Percentiles rank a stretch among this genome's conserved stretches.
phyloP scores from a whole-genome alignment of 2,888 invertebrate genomes.

The Gortyna flavago region DNA sequence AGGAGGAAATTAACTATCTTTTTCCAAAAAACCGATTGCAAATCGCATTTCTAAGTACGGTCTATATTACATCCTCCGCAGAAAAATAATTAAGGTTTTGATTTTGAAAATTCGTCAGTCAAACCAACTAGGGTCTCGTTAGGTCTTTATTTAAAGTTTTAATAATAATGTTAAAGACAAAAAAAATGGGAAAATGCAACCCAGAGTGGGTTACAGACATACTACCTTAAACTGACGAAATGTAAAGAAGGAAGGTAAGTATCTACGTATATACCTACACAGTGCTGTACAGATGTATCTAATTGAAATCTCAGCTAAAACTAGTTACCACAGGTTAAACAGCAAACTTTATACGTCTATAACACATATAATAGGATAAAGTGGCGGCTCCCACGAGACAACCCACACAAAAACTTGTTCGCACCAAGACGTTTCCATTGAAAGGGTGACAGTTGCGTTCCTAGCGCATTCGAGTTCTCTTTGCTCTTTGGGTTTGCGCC shows the following conservation, averaged over 20 bases:
- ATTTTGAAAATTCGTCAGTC: neutral
- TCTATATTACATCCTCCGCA: neutral
- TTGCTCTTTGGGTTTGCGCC: conserved; percentile 54
- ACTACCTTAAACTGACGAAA: conserved; percentile 20
- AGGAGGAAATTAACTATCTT: neutral
- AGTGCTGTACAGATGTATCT: conserved; percentile 29
- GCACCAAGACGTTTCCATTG: conserved; percentile 71
- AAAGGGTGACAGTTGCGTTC: conserved; percentile 66
- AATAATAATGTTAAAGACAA: neutral
- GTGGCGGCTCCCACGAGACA: conserved; percentile 75
- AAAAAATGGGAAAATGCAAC: conserved; percentile 13
- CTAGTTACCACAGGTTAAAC: conserved; percentile 65
- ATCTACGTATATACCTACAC: neutral
- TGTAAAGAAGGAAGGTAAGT: conserved; percentile 29
- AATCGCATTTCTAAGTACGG: neutral
- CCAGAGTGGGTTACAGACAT: conserved; percentile 26
- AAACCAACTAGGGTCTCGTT: neutral
- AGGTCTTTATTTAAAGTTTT: neutral
- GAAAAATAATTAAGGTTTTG: neutral
- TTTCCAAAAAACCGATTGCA: neutral
- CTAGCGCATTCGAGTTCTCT: conserved; percentile 58
- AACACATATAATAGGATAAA: conserved; percentile 72
- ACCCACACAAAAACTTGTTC: conserved; percentile 79
- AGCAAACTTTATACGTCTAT: conserved; percentile 55
- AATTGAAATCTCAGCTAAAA: conserved; percentile 58